Percentiles rank a stretch among this genome's conserved stretches.
These are phyloP conservation scores for Ameiurus melas DNA, from an alignment of 2,113 vertebrate genomes.

Conservation along the genomic window DNA sequence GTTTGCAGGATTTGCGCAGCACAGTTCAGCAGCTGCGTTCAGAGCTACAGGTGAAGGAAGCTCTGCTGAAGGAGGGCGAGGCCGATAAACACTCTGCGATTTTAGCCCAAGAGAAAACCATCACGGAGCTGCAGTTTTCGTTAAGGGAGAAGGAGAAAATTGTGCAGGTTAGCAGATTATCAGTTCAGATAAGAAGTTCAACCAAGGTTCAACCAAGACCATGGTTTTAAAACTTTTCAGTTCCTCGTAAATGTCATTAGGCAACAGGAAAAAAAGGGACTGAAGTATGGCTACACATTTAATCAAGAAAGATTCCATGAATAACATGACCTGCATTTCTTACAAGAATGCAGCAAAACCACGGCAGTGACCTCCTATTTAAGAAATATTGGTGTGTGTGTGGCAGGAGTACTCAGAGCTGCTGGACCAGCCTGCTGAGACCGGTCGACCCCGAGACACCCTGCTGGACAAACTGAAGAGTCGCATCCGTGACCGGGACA, in stretches of 20 bases:
- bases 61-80: conserved; percentile 75
- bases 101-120: conserved; percentile 74
- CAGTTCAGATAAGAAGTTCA: not conserved
- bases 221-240: not conserved
- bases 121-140: conserved; percentile 71
- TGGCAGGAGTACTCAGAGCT: conserved; percentile 84
- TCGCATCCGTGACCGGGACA: conserved; percentile 86
- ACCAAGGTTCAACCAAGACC: not conserved
- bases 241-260: not conserved
- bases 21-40: conserved; percentile 78
- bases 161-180: conserved; percentile 71
- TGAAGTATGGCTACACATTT: not conserved
- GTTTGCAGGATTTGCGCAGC: conserved; percentile 79
- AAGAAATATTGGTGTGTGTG: not conserved
- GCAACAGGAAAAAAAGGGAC: not conserved
- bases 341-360: not conserved
- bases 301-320: not conserved
- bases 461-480: conserved; percentile 87
- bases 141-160: conserved; percentile 83
- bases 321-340: not conserved
- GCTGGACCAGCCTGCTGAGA: conserved; percentile 71
- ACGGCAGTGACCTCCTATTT: not conserved
- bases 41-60: conserved; percentile 81
- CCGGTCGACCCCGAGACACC: conserved; percentile 72
- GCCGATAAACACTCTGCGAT: conserved; percentile 69